Evolutionary conservation across 2,797 vertebrate genomes (phyloP).

Genomic region (Pteronotus mesoamericanus): DNA sequence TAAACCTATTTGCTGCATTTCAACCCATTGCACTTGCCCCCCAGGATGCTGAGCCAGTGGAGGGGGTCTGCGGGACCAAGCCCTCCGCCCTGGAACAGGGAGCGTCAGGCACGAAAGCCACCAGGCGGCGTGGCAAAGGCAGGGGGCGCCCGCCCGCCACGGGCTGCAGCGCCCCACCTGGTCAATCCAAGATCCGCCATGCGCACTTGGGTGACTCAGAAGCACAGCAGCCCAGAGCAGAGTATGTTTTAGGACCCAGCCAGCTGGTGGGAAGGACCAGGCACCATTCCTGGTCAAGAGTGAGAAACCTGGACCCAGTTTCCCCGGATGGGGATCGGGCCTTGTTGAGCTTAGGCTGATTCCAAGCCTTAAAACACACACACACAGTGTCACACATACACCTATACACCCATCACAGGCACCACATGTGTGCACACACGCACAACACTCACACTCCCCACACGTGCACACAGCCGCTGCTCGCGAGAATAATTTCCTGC

Average conservation of each 20-base stretch:
- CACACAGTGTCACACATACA: fast-evolving
- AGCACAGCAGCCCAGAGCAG: slow-evolving; percentile 3
- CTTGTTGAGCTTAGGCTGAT: neutral
- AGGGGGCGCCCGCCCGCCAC: neutral
- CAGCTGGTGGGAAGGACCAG: slow-evolving; percentile 2
- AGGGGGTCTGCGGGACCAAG: neutral
- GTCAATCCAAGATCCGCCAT: slow-evolving; percentile 34
- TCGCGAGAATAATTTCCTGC: neutral
- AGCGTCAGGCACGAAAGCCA: neutral
- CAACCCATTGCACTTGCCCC: neutral
- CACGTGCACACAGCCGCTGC: neutral
- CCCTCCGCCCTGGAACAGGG: neutral
- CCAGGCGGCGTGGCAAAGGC: neutral
- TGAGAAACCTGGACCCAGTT: slow-evolving; percentile 7
- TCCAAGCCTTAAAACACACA: neutral
- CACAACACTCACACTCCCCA: neutral
- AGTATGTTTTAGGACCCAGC: slow-evolving; percentile 50
- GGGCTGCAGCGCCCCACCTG: neutral
- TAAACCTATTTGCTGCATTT: neutral
- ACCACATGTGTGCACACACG: neutral
- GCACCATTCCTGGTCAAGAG: slow-evolving; percentile 9
- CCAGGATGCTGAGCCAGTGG: neutral
- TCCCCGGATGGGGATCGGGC: neutral
- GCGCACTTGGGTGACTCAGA: slow-evolving; percentile 38
- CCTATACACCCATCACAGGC: neutral